Evolutionary conservation across 37 sponge, comb jelly and placozoan genomes (phyloP).

Genomic region (Crambe crambe): DNA sequence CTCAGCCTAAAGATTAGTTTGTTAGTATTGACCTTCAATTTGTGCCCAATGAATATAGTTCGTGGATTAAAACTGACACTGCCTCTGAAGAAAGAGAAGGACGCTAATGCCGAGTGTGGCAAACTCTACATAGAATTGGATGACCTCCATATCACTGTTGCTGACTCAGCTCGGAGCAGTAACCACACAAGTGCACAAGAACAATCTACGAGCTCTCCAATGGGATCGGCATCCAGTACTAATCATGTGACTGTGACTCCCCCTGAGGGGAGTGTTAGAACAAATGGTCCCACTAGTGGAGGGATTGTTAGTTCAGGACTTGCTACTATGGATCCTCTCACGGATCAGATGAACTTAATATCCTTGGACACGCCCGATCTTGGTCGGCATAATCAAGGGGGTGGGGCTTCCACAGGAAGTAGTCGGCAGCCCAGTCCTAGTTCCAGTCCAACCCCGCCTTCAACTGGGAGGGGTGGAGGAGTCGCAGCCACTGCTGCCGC

Average conservation of each 20-base stretch:
- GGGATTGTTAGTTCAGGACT: too few species aligned
- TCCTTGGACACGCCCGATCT: neutral
- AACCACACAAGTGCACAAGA: neutral
- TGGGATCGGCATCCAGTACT: neutral
- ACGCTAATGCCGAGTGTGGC: slow-evolving; percentile 14
- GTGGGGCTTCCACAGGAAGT: neutral
- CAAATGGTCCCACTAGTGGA: neutral
- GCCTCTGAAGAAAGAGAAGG: slow-evolving; percentile 47
- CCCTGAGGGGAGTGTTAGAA: neutral
- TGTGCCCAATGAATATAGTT: slow-evolving; percentile 17
- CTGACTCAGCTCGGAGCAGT: neutral
- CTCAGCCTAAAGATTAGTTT: too few species aligned
- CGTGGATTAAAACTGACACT: slow-evolving; percentile 15
- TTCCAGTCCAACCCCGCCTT: neutral
- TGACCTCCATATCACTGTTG: slow-evolving; percentile 34
- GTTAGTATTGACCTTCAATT: too few species aligned
- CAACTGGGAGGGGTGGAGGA: neutral
- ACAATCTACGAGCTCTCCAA: neutral
- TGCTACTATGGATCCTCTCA: too few species aligned
- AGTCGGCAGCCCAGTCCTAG: neutral
- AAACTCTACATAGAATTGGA: slow-evolving; percentile 40
- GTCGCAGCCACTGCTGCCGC: neutral
- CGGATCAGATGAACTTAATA: neutral
- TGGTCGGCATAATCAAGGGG: neutral
- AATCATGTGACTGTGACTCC: neutral